Percentiles rank a stretch among this genome's conserved stretches.
Evolutionary conservation across 92 coral and sea anemone genomes (phyloP).

Genomic region (Ricordea florida): DNA sequence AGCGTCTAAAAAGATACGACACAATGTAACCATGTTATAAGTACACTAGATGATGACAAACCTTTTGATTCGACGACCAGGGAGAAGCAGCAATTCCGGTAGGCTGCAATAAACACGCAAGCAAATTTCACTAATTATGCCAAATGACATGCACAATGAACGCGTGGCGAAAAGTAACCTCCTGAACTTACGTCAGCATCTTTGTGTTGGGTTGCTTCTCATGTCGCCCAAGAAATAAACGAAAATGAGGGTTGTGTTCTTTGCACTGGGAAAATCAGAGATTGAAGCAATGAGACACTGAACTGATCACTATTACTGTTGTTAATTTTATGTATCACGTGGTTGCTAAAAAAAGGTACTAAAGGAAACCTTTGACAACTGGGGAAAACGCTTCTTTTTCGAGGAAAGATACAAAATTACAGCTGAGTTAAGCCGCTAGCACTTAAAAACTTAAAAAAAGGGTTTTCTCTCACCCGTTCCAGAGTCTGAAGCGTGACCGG

Average conservation of each 20-base stretch:
- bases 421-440: too few relatives aligned
- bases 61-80: constrained; percentile 77
- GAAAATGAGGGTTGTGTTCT: constrained; percentile 90
- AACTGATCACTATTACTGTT: too few relatives aligned
- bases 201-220: constrained; percentile 79
- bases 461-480: constrained; percentile 72
- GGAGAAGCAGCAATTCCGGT: constrained; percentile 76
- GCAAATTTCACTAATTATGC: neutral
- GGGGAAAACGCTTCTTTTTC: too few relatives aligned
- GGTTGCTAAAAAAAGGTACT: too few relatives aligned
- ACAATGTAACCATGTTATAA: too few relatives aligned
- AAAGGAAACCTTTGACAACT: too few relatives aligned
- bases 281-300: neutral
- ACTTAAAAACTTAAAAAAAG: neutral
- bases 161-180: neutral
- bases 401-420: too few relatives aligned
- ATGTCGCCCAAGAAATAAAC: constrained; percentile 80
- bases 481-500: constrained; percentile 80
- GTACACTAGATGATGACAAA: constrained; percentile 1
- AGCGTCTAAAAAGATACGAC: too few relatives aligned
- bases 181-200: constrained; percentile 67
- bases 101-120: constrained; percentile 41
- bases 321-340: too few relatives aligned
- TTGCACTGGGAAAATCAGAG: constrained; percentile 57
- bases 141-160: neutral